Evolutionary conservation across 2,888 invertebrate genomes (phyloP), one percentile per base, ranked within the genome.

Genomic region (Galeruca laticollis): DNA sequence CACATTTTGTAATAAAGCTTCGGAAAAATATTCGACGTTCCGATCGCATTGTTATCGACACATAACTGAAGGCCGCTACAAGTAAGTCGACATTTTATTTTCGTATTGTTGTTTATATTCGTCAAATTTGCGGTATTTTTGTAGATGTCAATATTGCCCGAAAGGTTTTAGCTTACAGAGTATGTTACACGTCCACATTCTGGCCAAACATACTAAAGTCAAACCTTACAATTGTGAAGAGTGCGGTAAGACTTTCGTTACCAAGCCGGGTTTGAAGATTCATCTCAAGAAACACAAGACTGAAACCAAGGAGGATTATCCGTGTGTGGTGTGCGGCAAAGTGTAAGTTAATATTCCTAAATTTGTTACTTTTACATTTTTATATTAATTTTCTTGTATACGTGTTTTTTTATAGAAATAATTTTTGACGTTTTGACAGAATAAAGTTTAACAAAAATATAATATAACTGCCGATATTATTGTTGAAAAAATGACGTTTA

Each of bases 31-130:
- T 80, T 82, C 85, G 0, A 82, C 86, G 35, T 89, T 89, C 76
- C 84, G 87, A 15, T 84, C 87, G 52, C 90, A 90, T 79, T 88
- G 89, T 81, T 88, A 89, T 77, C 82, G 88, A 66, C 90, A 90
- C 78, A 86, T 89, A 51, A 86, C 86, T 20, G 89, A 88, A 79
- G 86, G 88, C 64, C 86, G 87, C 82, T 88, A 87, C 79, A 87
- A 86, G 89, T 89, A 77, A 86, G 87, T 76, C 49, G 18, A 47
- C 9, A 47, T 5, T n/a, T 40, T 40, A n/a, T n/a, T 40, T 13
- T 3, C 6, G 3, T 26, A 26, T 26, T 26, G n/a, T n/a, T n/a
- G n/a, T n/a, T n/a, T n/a, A n/a, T n/a, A n/a, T n/a, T n/a, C n/a
- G n/a, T n/a, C n/a, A n/a, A n/a, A n/a, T n/a, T n/a, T n/a, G n/a